A percentile compares a stretch with the other conserved stretches of the same genome.
phyloP scores from a whole-genome alignment of 2,113 vertebrate species.

The Trachemys scripta region DNA sequence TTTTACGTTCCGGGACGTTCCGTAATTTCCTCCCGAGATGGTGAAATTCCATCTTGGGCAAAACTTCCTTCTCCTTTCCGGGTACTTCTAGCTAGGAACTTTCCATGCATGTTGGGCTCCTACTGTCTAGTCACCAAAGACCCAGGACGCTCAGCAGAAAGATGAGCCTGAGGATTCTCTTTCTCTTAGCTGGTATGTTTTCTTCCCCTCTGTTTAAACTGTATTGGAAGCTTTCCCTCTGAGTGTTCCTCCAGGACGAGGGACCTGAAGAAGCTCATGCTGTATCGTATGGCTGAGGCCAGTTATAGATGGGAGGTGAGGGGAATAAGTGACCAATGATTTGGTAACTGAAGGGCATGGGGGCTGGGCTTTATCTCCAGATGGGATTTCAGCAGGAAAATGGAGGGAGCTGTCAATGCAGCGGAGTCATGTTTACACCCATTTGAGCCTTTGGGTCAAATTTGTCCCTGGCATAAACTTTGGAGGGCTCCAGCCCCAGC shows the following conservation, averaged over 20 bases:
- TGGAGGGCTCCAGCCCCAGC: background rate
- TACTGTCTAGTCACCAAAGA: fast-evolving
- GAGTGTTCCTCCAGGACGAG: background rate
- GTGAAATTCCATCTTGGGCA: background rate
- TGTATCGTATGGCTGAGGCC: background rate
- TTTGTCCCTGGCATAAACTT: background rate
- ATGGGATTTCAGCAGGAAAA: background rate
- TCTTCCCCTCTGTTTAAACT: fast-evolving
- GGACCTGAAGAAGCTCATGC: background rate
- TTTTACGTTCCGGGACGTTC: fast-evolving
- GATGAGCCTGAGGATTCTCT: background rate
- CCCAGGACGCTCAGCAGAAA: background rate
- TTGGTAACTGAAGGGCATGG: background rate
- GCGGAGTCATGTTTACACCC: no score
- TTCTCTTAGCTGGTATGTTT: background rate
- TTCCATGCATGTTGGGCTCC: fast-evolving
- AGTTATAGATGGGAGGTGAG: background rate
- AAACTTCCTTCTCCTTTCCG: background rate
- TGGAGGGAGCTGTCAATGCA: background rate
- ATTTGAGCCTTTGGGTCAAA: background rate
- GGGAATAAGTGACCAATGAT: no score
- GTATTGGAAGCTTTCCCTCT: background rate
- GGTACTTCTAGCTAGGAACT: background rate
- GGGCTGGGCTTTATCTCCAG: background rate
- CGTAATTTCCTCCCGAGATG: constrained; percentile 41